Evolutionary conservation across 2,888 invertebrate species (phyloP), one percentile per base, ranked within the genome.

Genomic region (Pristionchus fissidentatus): DNA sequence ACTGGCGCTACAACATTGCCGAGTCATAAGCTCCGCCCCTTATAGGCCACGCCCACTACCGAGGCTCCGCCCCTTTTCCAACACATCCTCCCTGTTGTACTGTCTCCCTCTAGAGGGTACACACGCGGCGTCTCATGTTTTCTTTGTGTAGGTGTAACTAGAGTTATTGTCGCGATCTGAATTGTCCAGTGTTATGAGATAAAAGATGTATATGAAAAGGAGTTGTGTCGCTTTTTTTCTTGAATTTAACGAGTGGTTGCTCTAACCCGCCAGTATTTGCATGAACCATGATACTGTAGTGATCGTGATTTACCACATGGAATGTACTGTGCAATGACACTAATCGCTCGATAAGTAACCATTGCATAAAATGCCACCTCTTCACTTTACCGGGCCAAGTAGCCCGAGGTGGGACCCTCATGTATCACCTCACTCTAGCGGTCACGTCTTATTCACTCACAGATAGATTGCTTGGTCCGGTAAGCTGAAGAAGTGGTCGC

Each of bases 1-100:
- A 91, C 84, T 91, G 90, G 89, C 84, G 89, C 70, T 88, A 89
- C 87, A 89, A 89, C 83, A 79, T 89, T 66, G 84, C 85, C 73
- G 89, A 89, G 82, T 87, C 87, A 80, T 88, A 60, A 43, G 38
- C 38, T 22, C 66, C 38, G n/a, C 38, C 38, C 66, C n/a, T n/a
- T n/a, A n/a, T n/a, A n/a, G n/a, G n/a, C n/a, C n/a, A n/a, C n/a
- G n/a, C n/a, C n/a, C 66, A 15, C 41, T 19, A 4, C 3, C 66
- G 35, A 66, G 66, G 66, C 22, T 38, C 41, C 43, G 43, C 62
- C 62, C 62, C 62, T 32, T 29, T 35, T 62, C 62, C 62, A 35
- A 29, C 32, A 26, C 29, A 15, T 32, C 29, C n/a, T 32, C 46
- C 46, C 29, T 3, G 46, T 19, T 75, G 46, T 49, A 22, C 13